Base-by-base conservation (phyloP, 2,888 invertebrate species). In the Germaria angustata region DNA sequence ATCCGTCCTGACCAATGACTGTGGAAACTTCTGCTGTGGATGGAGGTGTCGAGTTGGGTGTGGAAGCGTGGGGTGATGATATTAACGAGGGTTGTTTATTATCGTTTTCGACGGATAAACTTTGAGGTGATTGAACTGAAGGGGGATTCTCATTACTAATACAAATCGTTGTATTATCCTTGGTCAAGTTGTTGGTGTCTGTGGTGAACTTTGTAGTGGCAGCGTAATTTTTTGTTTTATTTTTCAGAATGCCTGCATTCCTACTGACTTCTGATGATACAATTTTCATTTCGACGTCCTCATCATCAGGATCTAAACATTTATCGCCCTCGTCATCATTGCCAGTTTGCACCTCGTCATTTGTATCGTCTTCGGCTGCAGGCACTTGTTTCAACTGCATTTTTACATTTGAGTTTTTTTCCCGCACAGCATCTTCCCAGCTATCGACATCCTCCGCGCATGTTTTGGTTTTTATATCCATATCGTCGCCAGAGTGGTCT, bases 61-160 rank as follows among this genome's bases (percentile, higher is more conserved):
- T 79, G 75, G 82, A 82, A 79, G 75, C 66, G 39, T 79, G 53
- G 13, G 82, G 79, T 32, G 82, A 82, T 39, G 68, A 55, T 46
- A 46, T 39, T 28, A 41, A 61, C 9, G 81, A 77, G 20, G 81
- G 72, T 44, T 73, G 73, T 22, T 73, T 73, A 17, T 69, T 72
- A 57, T 81, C 73, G 2, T 36, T 65, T 24, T 75, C 73, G 32
- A 15, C 17, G 0, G 44, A 3, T 41, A 69, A 32, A 41, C 32
- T 51, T 17, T 69, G 44, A 13, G 77, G 71, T 34, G 65, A 76
- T 24, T 73, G 81, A 61, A 63, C 22, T n/a, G 72, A 39, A 53
- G 15, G 46, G 15, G 34, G 59, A 6, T 59, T 44, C 39, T 75
- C 79, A 53, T 71, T 61, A 17, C 44, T 59, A 15, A 22, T 2